Conservation (phyloP, 2,888 invertebrate genomes). For the Globia sparganii region DNA sequence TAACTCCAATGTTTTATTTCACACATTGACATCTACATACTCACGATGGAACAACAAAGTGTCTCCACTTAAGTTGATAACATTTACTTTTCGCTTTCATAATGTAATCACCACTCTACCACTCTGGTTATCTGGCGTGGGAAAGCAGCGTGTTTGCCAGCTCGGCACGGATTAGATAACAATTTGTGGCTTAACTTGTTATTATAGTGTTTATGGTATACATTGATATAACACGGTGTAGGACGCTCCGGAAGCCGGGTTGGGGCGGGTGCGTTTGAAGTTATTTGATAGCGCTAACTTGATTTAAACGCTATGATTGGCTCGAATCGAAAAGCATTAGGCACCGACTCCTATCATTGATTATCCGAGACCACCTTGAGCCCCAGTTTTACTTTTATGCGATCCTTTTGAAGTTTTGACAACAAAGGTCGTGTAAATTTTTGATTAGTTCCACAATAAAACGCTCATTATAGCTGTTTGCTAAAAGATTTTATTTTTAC, state of each 20-base stretch:
- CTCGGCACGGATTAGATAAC: constrained; percentile 75
- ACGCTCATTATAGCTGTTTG: constrained; percentile 32
- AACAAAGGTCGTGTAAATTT: constrained; percentile 21
- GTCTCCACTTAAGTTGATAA: constrained; percentile 63
- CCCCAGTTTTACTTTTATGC: constrained; percentile 15
- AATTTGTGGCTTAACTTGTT: constrained; percentile 58
- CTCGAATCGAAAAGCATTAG: neutral
- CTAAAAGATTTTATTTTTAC: constrained; percentile 15
- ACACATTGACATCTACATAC: constrained; percentile 1
- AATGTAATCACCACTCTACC: constrained; percentile 73
- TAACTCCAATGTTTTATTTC: constrained; percentile 36
- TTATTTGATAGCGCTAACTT: constrained; percentile 23
- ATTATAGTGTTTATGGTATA: constrained; percentile 55
- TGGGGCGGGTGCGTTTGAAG: constrained; percentile 31
- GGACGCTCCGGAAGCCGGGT: constrained; percentile 38
- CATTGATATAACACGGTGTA: constrained; percentile 38
- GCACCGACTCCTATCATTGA: neutral
- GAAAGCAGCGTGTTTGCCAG: constrained; percentile 74
- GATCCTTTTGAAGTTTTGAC: constrained; percentile 48
- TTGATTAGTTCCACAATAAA: constrained; percentile 41
- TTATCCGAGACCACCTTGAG: constrained; percentile 21
- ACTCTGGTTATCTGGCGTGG: constrained; percentile 79
- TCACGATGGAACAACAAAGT: constrained; percentile 36
- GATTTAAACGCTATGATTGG: neutral
- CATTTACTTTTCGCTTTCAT: constrained; percentile 66